A percentile compares a stretch with the other conserved stretches of the same genome.
phyloP scores from a whole-genome alignment of 2,888 invertebrate genomes.

The Mantis religiosa region DNA sequence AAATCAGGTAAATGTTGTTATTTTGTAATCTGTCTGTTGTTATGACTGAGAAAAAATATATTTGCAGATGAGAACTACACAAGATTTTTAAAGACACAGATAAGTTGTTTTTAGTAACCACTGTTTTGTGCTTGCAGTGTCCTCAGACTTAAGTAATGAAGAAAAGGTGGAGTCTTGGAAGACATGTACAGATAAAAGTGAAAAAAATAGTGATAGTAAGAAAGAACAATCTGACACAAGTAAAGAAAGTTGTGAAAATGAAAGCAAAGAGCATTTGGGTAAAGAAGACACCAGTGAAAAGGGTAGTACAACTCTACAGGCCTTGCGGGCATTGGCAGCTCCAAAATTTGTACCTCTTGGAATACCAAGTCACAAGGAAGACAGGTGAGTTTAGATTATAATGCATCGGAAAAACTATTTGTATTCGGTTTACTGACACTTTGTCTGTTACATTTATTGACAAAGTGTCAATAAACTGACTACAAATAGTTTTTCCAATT shows the following conservation, averaged over 20 bases:
- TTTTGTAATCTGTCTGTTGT: no score
- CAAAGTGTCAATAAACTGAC: no score
- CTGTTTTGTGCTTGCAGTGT: background rate
- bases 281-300: background rate
- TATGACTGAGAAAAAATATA: no score
- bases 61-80: no score
- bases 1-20: no score
- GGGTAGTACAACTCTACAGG: background rate
- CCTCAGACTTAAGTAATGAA: background rate
- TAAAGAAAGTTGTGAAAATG: background rate
- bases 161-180: background rate
- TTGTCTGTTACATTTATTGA: no score
- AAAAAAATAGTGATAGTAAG: background rate
- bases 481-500: no score
- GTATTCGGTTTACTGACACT: no score
- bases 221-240: background rate
- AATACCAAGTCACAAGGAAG: constrained; percentile 22
- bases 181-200: background rate
- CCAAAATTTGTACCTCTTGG: constrained; percentile 31
- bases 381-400: constrained; percentile 29
- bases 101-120: no score
- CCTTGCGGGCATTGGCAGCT: background rate
- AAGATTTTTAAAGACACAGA: no score
- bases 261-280: background rate
- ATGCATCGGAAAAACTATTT: no score